Percentiles rank a stretch among this genome's conserved stretches.
Evolutionary conservation across 2,113 vertebrate genomes (phyloP).

Genomic region (Vimba vimba): DNA sequence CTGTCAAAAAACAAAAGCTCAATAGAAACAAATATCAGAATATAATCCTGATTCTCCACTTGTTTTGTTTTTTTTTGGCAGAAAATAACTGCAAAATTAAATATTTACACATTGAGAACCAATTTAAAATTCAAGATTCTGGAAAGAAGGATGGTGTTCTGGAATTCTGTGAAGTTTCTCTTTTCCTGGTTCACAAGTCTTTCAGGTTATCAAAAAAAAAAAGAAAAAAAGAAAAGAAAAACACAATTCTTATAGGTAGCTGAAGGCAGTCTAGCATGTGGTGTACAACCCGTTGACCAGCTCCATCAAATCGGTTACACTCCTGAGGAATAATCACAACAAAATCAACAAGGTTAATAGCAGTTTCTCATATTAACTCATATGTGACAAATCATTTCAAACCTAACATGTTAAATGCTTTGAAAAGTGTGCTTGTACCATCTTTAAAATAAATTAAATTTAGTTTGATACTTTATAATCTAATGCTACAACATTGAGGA

Average conservation of each 20-base stretch:
- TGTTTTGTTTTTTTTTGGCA: background rate
- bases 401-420: background rate
- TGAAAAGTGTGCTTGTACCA: background rate
- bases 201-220: background rate
- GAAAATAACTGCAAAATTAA: conserved; percentile 51
- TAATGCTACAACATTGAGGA: no score
- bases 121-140: conserved; percentile 36
- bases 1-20: conserved; percentile 50
- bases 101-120: conserved; percentile 58
- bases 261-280: conserved; percentile 52
- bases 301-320: conserved; percentile 41
- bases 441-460: background rate
- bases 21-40: conserved; percentile 49
- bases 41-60: conserved; percentile 6
- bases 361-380: background rate
- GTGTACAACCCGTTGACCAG: conserved; percentile 29
- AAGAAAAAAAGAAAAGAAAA: conserved; percentile 15
- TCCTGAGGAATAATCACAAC: conserved; percentile 43
- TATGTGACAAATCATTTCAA: background rate
- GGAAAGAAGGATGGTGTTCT: conserved; percentile 34
- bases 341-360: background rate
- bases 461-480: background rate
- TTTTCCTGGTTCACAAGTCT: conserved; percentile 35
- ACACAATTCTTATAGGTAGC: conserved; percentile 23
- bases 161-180: conserved; percentile 43